Evolutionary conservation across 2,113 vertebrate species (phyloP).

Genomic region (Butastur rufipennis): DNA sequence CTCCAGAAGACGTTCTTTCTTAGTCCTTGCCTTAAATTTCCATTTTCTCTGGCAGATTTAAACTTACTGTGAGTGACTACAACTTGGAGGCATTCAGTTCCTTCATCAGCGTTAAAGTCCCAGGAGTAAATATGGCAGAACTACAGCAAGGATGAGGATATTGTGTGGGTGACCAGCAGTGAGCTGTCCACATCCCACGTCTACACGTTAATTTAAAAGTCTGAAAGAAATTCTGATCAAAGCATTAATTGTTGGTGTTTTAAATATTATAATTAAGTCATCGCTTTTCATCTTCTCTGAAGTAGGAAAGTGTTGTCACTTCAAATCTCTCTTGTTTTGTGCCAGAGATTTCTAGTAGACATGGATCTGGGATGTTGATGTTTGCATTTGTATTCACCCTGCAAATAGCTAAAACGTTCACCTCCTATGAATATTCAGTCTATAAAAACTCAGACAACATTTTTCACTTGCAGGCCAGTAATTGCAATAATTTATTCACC

Average conservation of each 20-base stretch:
- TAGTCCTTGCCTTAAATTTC: neutral
- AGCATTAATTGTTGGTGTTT: neutral
- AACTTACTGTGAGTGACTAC: neutral
- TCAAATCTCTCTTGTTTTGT: conserved; percentile 13
- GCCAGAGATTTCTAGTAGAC: neutral
- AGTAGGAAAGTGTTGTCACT: neutral
- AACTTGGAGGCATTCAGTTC: neutral
- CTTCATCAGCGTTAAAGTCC: neutral
- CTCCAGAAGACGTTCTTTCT: neutral
- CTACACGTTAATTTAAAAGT: neutral
- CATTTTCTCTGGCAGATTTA: neutral
- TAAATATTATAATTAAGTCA: neutral
- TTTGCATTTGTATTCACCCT: conserved; percentile 45
- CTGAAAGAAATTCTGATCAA: neutral
- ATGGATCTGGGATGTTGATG: conserved; percentile 13
- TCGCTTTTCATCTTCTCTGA: neutral
- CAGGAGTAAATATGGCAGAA: neutral
- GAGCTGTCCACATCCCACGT: neutral
- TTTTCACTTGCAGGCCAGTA: conserved; percentile 20
- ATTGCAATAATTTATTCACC: conserved; percentile 28
- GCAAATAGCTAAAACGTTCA: neutral
- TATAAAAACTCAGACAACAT: conserved; percentile 1
- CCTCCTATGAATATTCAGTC: conserved; percentile 46
- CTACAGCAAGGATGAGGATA: neutral
- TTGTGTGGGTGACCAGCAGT: neutral